Conservation (phyloP, 2,888 invertebrate species). For the Yponomeuta cagnagella region DNA sequence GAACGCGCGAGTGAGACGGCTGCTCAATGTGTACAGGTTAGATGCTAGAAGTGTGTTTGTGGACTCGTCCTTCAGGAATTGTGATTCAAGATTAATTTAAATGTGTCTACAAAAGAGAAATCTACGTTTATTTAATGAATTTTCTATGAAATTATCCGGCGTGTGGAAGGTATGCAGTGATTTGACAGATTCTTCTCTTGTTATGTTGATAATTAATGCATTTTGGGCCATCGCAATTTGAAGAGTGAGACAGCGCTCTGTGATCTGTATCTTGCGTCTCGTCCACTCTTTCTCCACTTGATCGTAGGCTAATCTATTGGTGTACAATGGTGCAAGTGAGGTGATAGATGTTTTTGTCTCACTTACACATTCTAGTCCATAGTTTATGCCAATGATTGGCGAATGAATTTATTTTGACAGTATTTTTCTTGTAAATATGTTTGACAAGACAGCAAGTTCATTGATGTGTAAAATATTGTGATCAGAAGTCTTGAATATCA, state of each 20-base stretch:
- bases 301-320: not conserved
- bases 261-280: not conserved
- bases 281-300: not conserved
- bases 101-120: not conserved
- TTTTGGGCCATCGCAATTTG: not conserved
- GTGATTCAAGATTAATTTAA: not conserved
- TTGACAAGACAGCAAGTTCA: not conserved
- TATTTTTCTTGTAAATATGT: conserved; percentile 16
- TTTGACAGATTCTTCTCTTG: not conserved
- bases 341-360: not conserved
- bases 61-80: not conserved
- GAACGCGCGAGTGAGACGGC: conserved; percentile 21
- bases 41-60: conserved; percentile 8
- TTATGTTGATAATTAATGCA: not conserved
- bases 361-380: not conserved
- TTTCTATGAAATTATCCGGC: not conserved
- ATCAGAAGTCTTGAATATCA: conserved; percentile 11
- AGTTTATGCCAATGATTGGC: not conserved
- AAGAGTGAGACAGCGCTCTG: not conserved
- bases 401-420: conserved; percentile 9
- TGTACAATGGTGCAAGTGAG: not conserved
- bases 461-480: conserved; percentile 5
- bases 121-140: conserved; percentile 4
- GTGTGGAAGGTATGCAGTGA: not conserved
- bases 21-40: conserved; percentile 17